Evolutionary conservation across 2,888 invertebrate genomes (phyloP).

Genomic region (Dione juno): DNA sequence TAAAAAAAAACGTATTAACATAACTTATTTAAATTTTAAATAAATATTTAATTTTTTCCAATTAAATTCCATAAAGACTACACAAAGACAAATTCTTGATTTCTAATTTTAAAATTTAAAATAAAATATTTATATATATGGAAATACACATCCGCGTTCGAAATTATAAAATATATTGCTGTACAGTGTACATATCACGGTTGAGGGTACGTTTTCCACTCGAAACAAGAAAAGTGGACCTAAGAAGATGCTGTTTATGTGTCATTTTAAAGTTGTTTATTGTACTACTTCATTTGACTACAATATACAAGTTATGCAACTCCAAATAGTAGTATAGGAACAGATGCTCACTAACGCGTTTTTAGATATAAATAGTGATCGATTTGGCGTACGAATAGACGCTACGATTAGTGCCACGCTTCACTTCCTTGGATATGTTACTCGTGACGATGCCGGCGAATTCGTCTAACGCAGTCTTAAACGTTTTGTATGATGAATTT

Average conservation of each 20-base stretch:
- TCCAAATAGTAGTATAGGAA: conserved; percentile 42
- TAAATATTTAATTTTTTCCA: too few relatives aligned
- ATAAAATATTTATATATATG: too few relatives aligned
- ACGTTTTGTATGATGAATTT: not conserved
- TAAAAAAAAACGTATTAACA: too few relatives aligned
- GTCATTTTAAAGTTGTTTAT: conserved; percentile 11
- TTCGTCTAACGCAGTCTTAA: conserved; percentile 15
- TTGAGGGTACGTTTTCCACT: too few relatives aligned
- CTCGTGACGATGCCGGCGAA: conserved; percentile 35
- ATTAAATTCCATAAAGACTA: too few relatives aligned
- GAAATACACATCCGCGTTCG: too few relatives aligned
- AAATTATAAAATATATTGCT: too few relatives aligned
- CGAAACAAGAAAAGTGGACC: too few relatives aligned
- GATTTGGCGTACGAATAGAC: conserved; percentile 73
- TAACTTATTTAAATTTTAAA: too few relatives aligned
- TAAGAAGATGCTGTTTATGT: not conserved
- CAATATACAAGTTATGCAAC: conserved; percentile 24
- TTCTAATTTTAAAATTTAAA: too few relatives aligned
- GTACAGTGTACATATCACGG: too few relatives aligned
- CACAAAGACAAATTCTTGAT: too few relatives aligned
- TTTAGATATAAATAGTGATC: conserved; percentile 73
- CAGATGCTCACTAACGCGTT: conserved; percentile 49
- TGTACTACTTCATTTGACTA: not conserved
- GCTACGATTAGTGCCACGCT: conserved; percentile 55
- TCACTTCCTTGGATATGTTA: conserved; percentile 40